phyloP scores from a whole-genome alignment of 2,797 vertebrate genomes.

The Garrulus glandarius region DNA sequence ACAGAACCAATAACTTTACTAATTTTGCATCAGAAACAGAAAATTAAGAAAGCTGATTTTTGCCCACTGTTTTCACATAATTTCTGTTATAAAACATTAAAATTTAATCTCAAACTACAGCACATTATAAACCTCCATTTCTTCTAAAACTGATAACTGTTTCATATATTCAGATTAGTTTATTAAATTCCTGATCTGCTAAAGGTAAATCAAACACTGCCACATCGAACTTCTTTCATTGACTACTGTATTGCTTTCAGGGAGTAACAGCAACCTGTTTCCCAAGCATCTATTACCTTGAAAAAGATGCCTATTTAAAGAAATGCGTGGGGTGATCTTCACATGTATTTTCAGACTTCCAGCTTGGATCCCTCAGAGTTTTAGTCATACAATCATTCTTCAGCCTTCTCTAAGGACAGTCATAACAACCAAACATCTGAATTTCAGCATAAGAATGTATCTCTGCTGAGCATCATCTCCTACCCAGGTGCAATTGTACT shows the following conservation, averaged over 20 bases:
- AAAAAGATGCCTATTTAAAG: constrained; percentile 15
- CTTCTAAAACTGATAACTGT: neutral
- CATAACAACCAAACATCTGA: neutral
- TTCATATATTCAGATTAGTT: neutral
- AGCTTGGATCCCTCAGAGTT: neutral
- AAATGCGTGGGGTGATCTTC: neutral
- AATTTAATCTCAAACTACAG: neutral
- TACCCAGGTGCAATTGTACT: neutral
- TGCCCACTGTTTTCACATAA: neutral
- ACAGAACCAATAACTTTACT: neutral
- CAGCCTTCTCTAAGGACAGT: neutral
- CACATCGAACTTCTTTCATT: neutral
- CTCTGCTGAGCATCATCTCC: neutral
- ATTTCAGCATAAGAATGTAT: neutral
- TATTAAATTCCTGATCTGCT: neutral
- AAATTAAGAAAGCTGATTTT: neutral
- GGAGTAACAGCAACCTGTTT: neutral
- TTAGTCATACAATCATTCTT: neutral
- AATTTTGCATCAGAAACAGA: neutral
- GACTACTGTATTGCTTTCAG: neutral
- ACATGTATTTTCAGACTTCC: neutral
- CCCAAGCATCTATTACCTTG: neutral
- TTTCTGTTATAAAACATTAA: neutral
- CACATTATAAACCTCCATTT: neutral
- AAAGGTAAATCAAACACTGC: neutral